A percentile compares a stretch with the other conserved stretches of the same genome.
Evolutionary conservation across 2,113 vertebrate species (phyloP).

Genomic region (Prionailurus viverrinus): DNA sequence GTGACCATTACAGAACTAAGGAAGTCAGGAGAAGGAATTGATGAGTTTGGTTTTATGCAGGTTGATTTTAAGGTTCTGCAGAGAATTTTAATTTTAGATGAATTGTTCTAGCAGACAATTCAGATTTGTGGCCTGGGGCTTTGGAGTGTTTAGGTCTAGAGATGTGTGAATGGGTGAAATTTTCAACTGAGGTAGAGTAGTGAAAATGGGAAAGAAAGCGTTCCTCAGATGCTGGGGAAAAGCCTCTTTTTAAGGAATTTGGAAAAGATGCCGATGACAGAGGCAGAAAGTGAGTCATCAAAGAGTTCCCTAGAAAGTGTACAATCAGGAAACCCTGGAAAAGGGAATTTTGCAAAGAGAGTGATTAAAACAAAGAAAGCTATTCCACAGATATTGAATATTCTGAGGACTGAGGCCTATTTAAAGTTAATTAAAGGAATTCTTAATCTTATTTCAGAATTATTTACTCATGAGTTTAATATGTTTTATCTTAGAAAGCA

Average conservation of each 20-base stretch:
- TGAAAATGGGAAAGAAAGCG: background rate
- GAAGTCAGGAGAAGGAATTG: background rate
- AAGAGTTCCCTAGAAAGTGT: constrained; percentile 35
- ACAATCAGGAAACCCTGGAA: constrained; percentile 42
- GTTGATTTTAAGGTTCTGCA: background rate
- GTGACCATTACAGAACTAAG: background rate
- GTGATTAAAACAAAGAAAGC: background rate
- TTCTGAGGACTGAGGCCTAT: background rate
- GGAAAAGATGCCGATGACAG: background rate
- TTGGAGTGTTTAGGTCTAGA: constrained; percentile 11
- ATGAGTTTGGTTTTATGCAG: constrained; percentile 11
- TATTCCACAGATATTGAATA: background rate
- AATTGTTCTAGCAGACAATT: background rate
- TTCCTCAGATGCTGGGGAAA: background rate
- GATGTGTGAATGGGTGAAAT: background rate
- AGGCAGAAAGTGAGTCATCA: constrained; percentile 53
- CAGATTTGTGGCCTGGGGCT: background rate
- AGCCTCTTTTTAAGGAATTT: constrained; percentile 39
- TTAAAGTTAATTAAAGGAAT: constrained; percentile 27
- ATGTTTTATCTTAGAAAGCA: background rate
- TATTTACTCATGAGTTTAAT: constrained; percentile 44
- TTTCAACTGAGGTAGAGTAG: background rate
- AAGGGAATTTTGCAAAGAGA: background rate
- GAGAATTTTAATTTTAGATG: constrained; percentile 34
- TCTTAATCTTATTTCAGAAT: constrained; percentile 46